Conservation (phyloP, 2,113 vertebrate genomes). For the Gyps fulvus region DNA sequence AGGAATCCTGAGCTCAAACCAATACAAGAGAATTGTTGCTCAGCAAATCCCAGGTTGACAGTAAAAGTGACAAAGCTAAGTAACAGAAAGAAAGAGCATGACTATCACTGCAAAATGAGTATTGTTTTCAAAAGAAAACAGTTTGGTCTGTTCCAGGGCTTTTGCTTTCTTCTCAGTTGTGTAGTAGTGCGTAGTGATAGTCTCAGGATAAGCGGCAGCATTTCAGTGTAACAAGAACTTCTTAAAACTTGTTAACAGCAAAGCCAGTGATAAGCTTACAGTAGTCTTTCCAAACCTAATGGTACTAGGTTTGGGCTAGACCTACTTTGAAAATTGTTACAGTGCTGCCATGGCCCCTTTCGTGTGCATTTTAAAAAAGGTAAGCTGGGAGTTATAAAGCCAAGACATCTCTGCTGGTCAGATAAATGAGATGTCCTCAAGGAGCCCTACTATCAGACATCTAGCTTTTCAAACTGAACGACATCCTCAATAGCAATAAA, state of each 20-base stretch:
- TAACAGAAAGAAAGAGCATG: neutral
- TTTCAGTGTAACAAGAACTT: neutral
- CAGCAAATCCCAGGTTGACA: neutral
- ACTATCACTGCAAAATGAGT: neutral
- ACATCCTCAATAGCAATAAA: neutral
- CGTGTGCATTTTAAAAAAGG: neutral
- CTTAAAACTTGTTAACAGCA: neutral
- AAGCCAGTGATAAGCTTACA: neutral
- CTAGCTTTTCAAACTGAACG: neutral
- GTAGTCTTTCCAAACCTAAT: neutral
- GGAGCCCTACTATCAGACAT: neutral
- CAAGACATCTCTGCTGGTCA: neutral
- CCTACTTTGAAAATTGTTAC: neutral
- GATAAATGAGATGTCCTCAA: neutral
- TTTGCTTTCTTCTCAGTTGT: neutral
- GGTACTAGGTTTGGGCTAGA: neutral
- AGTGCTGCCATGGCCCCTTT: neutral
- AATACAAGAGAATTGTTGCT: neutral
- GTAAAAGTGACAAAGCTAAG: neutral
- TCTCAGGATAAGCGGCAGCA: neutral
- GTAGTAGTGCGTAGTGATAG: neutral
- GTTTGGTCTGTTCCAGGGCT: neutral
- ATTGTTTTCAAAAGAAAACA: neutral
- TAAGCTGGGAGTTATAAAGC: neutral
- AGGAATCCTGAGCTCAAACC: neutral